Conservation (phyloP, 2,888 invertebrate species). For the Hydrotaea diabolus region DNA sequence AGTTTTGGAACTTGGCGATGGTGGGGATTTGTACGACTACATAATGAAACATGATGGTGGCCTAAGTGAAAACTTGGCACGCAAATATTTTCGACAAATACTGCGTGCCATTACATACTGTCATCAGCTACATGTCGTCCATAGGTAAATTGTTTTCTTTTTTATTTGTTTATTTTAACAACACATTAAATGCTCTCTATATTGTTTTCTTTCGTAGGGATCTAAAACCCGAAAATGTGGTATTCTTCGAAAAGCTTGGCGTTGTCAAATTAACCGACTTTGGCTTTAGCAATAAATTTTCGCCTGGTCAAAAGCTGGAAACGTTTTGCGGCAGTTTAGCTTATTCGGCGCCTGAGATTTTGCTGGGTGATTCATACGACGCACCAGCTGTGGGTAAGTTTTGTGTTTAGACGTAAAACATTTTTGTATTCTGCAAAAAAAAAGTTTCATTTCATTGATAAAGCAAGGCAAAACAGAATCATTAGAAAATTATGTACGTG, state of each 20-base stretch:
- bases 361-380: slow-evolving; percentile 98
- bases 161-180: background rate
- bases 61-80: slow-evolving; percentile 90
- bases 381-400: slow-evolving; percentile 96
- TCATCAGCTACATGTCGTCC: slow-evolving; percentile 90
- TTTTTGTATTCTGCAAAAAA: background rate
- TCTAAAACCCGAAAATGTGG: slow-evolving; percentile 99
- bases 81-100: slow-evolving; percentile 97
- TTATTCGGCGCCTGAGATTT: slow-evolving; percentile 99
- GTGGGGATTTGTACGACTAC: slow-evolving; percentile 99
- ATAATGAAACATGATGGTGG: slow-evolving; percentile 97
- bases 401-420: background rate
- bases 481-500: background rate
- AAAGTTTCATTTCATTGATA: background rate
- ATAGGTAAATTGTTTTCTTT: slow-evolving; percentile 76
- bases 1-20: slow-evolving; percentile 98
- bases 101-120: slow-evolving; percentile 98
- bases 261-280: slow-evolving; percentile 99
- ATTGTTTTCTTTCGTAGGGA: slow-evolving; percentile 84
- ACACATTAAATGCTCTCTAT: background rate
- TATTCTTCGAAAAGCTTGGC: slow-evolving; percentile 98
- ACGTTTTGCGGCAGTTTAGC: slow-evolving; percentile 99
- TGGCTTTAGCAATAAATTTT: slow-evolving; percentile 97
- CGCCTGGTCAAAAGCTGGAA: slow-evolving; percentile 97
- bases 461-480: background rate